These are phyloP conservation scores for Myxocyprinus asiaticus DNA, from an alignment of 2,113 vertebrate species.

Conservation along the genomic window DNA sequence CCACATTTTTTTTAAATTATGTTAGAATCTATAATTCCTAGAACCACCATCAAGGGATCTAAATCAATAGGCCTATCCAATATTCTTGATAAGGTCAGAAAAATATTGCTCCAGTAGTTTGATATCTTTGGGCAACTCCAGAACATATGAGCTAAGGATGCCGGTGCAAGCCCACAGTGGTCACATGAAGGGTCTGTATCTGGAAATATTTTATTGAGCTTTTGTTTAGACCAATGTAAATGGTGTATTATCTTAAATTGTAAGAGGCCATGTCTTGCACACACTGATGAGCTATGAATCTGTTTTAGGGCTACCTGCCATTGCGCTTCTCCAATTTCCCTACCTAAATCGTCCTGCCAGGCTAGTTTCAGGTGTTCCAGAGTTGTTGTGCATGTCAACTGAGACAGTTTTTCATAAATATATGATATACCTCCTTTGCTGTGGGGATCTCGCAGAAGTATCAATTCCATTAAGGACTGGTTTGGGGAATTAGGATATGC, in stretches of 20 bases:
- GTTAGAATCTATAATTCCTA: background rate
- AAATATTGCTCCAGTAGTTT: background rate
- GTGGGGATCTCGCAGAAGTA: too few relatives aligned
- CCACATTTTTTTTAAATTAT: background rate
- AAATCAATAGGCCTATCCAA: background rate
- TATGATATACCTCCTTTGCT: too few relatives aligned
- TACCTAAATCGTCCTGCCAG: too few relatives aligned
- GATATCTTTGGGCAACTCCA: background rate
- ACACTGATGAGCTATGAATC: background rate
- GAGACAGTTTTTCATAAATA: too few relatives aligned
- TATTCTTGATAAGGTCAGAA: background rate
- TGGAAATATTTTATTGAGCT: background rate
- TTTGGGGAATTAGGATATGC: too few relatives aligned
- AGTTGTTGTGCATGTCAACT: too few relatives aligned
- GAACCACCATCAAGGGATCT: background rate
- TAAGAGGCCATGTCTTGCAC: background rate
- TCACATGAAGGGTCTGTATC: background rate
- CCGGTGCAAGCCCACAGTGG: background rate
- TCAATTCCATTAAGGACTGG: too few relatives aligned
- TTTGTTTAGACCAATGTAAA: constrained; percentile 3
- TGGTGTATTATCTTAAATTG: background rate
- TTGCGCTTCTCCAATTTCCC: too few relatives aligned
- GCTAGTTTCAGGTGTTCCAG: too few relatives aligned
- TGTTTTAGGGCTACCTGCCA: background rate
- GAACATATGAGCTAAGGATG: background rate